Evolutionary conservation across 2,888 invertebrate genomes (phyloP).

Genomic region (Euclidia mi): DNA sequence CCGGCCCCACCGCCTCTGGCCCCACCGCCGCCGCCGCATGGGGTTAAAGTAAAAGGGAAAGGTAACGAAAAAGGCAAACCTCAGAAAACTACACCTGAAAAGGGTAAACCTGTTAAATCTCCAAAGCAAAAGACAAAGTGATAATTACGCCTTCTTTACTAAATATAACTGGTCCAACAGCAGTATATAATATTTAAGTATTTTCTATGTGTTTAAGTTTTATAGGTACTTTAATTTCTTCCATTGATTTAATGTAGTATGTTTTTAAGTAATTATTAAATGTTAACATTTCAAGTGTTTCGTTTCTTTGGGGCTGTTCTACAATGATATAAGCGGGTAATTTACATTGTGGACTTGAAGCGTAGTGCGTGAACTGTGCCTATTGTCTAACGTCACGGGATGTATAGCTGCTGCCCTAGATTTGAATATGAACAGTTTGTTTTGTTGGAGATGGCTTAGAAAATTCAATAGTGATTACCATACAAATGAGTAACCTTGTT

Average conservation of each 20-base stretch:
- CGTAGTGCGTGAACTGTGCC: constrained; percentile 58
- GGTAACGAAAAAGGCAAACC: constrained; percentile 17
- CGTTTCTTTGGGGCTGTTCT: constrained; percentile 34
- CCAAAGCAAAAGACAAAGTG: constrained; percentile 32
- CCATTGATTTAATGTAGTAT: no score
- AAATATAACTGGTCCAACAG: no score
- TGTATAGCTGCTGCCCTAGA: constrained; percentile 9
- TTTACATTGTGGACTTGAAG: constrained; percentile 14
- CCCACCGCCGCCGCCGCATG: no score
- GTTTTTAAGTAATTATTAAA: no score
- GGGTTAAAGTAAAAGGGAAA: constrained; percentile 12
- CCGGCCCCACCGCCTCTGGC: constrained; percentile 51
- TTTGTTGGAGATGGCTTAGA: no score
- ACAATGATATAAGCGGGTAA: constrained; percentile 38
- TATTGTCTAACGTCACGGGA: constrained; percentile 64
- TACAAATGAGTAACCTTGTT: constrained; percentile 38
- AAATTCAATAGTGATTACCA: no score
- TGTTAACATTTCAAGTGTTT: no score
- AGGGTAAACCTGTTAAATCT: no score
- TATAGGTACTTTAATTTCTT: no score
- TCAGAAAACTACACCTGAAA: no score
- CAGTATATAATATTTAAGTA: no score
- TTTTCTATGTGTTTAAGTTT: no score
- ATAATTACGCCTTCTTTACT: constrained; percentile 16
- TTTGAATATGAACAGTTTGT: constrained; percentile 37